Evolutionary conservation across 1,140 invertebrate genomes (phyloP), one percentile per base, ranked within the genome.

Genomic region (Medauroidea extradentata): DNA sequence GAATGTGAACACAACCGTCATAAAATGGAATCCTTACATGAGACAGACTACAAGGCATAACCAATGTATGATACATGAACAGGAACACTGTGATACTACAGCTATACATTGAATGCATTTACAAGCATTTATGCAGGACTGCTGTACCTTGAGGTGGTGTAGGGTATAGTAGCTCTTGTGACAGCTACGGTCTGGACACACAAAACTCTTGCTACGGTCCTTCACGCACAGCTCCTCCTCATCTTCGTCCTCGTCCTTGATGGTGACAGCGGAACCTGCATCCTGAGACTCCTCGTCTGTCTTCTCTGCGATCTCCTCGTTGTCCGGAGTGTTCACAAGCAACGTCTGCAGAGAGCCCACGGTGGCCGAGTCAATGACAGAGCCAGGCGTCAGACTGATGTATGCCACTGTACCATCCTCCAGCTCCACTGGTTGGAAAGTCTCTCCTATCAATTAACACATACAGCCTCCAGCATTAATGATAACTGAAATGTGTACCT

Each of bases 111-210:
- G 25, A 48, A 27, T 14, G n/a, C 3, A 50, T 16, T n/a, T 21
- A 14, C 44, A 3, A 57, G n/a, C 55, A 41, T 55, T 16, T 27
- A 54, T 50, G 42, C 50, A 46, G 21, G 42, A 57, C 16, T 58
- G n/a, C n/a, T n/a, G 59, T 66, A 83, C 81, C 71, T 78, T 79
- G 23, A 84, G 69, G 72, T 83, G 81, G 63, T 83, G 79, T 0
- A 75, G 67, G n/a, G 80, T 81, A 27, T 79, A 78, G 65, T 82
- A 84, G 1, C 77, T 64, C 53, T 81, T 75, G 7, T 75, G 72
- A 70, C 81, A 83, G 29, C 75, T 76, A 54, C 74, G 73, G 69
- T 76, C 78, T 21, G 63, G 58, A 69, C 81, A 83, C 39, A 55
- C 41, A 16, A 23, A 55, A 16, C 23, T 43, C 23, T 41, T 55